Evolutionary conservation across 2,888 invertebrate genomes (phyloP).

Genomic region (Tenthredo livida): DNA sequence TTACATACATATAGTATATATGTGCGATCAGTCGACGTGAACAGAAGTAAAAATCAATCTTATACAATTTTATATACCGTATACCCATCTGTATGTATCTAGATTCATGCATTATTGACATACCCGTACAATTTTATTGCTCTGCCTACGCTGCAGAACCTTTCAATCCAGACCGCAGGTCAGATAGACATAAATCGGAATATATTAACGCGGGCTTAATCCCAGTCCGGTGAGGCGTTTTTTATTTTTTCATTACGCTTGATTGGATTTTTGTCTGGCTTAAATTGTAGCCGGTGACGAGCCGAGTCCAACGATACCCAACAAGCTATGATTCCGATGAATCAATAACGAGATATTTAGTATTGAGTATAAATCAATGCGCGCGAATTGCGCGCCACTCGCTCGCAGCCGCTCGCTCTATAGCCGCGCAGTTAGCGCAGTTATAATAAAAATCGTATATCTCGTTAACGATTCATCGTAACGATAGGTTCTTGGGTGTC

Average conservation of each 20-base stretch:
- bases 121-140: neutral
- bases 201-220: neutral
- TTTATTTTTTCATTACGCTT: neutral
- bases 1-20: neutral
- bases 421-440: neutral
- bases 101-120: slow-evolving; percentile 2
- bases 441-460: neutral
- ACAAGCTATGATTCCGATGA: neutral
- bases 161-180: neutral
- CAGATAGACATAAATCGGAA: neutral
- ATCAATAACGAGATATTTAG: neutral
- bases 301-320: slow-evolving; percentile 1
- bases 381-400: neutral
- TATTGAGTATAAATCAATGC: neutral
- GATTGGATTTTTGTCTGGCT: neutral
- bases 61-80: slow-evolving; percentile 10
- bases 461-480: neutral
- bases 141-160: neutral
- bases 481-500: slow-evolving; percentile 22
- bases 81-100: neutral
- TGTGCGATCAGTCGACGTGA: slow-evolving; percentile 2
- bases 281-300: neutral
- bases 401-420: neutral
- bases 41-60: slow-evolving; percentile 37
- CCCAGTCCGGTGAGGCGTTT: neutral